Conservation (phyloP, 2,797 vertebrate genomes). For the Melanotaenia boesemani region DNA sequence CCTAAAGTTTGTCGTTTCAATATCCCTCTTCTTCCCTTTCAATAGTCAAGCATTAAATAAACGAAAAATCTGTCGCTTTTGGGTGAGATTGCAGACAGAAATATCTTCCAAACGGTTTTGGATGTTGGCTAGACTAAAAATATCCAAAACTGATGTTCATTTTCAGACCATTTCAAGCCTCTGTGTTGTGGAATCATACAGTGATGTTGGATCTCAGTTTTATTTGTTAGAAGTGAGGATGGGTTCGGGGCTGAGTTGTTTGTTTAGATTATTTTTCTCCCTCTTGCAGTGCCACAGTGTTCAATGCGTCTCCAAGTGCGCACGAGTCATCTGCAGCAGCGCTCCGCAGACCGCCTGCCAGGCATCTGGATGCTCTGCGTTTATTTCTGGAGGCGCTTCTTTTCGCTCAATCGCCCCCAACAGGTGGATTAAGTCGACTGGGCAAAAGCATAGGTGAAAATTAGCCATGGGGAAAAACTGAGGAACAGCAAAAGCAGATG, state of each 20-base stretch:
- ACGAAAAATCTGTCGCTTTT: background rate
- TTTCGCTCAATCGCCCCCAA: slow-evolving; percentile 60
- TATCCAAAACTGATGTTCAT: background rate
- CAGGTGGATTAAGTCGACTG: slow-evolving; percentile 69
- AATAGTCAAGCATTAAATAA: background rate
- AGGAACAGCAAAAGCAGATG: slow-evolving; percentile 30
- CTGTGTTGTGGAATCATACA: background rate
- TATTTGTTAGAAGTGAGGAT: slow-evolving; percentile 9
- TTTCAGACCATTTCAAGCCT: background rate
- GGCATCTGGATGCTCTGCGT: slow-evolving; percentile 58
- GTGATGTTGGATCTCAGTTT: background rate
- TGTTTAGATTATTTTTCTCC: slow-evolving; percentile 17
- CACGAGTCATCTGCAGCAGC: slow-evolving; percentile 72
- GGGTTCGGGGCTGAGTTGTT: slow-evolving; percentile 7
- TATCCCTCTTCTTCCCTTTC: background rate
- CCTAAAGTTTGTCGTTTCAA: background rate
- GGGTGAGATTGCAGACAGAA: background rate
- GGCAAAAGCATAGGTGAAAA: slow-evolving; percentile 16
- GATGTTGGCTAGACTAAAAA: background rate
- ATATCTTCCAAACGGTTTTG: background rate
- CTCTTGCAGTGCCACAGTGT: slow-evolving; percentile 43
- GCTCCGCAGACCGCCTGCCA: slow-evolving; percentile 66
- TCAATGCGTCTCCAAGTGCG: slow-evolving; percentile 78
- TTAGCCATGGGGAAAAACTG: slow-evolving; percentile 12
- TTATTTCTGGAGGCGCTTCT: slow-evolving; percentile 51